Evolutionary conservation across 1,140 invertebrate species (phyloP), one percentile per base, ranked within the genome.

Genomic region (Drosophila equinoxialis): DNA sequence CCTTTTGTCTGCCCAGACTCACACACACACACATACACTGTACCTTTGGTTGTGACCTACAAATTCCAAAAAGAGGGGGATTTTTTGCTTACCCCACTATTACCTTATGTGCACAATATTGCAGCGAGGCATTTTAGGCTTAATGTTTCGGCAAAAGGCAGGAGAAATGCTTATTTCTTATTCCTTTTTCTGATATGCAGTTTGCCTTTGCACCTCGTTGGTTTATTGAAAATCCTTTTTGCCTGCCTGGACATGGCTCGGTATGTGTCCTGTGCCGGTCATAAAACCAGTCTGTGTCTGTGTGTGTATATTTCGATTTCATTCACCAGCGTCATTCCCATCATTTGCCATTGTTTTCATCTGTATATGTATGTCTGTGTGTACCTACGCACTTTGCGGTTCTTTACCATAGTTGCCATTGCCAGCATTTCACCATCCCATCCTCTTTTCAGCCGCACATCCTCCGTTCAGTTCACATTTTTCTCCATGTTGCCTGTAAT

Each of bases 181-280:
- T 48, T 10, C 17, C 45, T 23, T 51, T 51, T 51, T 23, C 17
- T 23, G 8, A 11, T 23, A 51, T 51, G 45, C 45, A 51, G 45
- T 51, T 51, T 51, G 45, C 17, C 8, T 51, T 51, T 51, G 45
- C 45, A 51, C 45, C 45, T 51, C 45, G 45, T 51, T 51, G 17
- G 45, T 23, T 51, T 51, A 51, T 51, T 51, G 45, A 51, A 51
- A 51, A 51, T 51, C 45, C 45, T 51, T 51, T 51, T 51, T 51
- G 8, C 45, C 45, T 51, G 17, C 45, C 14, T 48, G 45, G 6
- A 17, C 14, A 17, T 7, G n/a, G 4, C 14, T 45, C 14, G 6
- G 17, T 20, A 10, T 51, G 45, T 51, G 17, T 51, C 7, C n/a
- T 48, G 45, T 48, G 17, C 23, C 17, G 45, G 45, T 20, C 45